These are phyloP conservation scores for Sinelater perroti DNA, from an alignment of 2,888 invertebrate species.

Conservation along the genomic window DNA sequence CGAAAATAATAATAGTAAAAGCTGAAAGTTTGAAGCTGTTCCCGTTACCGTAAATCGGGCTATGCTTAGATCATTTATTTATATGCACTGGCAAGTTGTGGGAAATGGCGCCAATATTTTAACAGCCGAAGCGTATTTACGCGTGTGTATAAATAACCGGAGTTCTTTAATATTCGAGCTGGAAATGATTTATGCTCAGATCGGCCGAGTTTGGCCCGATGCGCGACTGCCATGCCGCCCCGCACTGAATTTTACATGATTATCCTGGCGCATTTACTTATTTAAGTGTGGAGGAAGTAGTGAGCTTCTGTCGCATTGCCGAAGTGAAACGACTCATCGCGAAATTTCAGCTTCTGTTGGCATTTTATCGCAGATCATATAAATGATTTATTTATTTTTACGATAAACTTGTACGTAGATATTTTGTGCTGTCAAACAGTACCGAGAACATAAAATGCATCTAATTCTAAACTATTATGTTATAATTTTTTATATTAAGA, in stretches of 20 bases:
- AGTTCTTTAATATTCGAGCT: constrained; percentile 50
- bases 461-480: no score
- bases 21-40: constrained; percentile 26
- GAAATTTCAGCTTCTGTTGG: constrained; percentile 5
- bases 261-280: constrained; percentile 34
- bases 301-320: constrained; percentile 8
- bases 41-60: constrained; percentile 31
- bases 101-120: constrained; percentile 46
- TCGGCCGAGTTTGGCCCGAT: constrained; percentile 17
- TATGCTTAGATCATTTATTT: constrained; percentile 36
- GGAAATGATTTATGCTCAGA: constrained; percentile 46
- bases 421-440: no score
- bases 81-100: constrained; percentile 34
- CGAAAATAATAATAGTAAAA: constrained; percentile 25
- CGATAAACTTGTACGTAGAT: no score
- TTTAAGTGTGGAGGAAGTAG: constrained; percentile 20
- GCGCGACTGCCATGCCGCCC: constrained; percentile 22
- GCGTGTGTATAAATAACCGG: constrained; percentile 50
- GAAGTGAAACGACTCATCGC: constrained; percentile 10
- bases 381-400: no score
- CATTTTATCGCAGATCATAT: no score
- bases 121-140: constrained; percentile 49
- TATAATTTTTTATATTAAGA: no score
- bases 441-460: no score
- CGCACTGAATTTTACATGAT: constrained; percentile 33